phyloP scores from a whole-genome alignment of 2,797 vertebrate genomes.

The Mionectes olivaceus region DNA sequence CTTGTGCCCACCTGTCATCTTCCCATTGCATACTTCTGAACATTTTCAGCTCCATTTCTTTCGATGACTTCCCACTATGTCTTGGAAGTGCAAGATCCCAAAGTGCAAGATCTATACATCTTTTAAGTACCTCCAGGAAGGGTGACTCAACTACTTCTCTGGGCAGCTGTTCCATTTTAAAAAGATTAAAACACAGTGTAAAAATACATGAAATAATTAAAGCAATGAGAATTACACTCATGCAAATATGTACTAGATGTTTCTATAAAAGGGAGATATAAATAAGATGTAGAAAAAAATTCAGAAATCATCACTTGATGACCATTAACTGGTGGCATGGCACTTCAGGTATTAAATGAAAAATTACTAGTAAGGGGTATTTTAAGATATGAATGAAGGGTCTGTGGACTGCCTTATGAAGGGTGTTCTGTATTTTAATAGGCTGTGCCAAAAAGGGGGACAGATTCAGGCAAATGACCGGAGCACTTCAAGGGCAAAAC shows the following conservation, averaged over 20 bases:
- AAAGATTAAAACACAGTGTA: background rate
- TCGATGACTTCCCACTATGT: background rate
- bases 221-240: background rate
- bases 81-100: background rate
- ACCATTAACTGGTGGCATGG: background rate
- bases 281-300: background rate
- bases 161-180: background rate
- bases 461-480: background rate
- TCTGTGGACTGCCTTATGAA: background rate
- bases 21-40: rapidly evolving
- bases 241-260: background rate
- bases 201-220: background rate
- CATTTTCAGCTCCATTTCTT: background rate
- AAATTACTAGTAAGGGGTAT: background rate
- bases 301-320: background rate
- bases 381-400: background rate
- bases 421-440: background rate
- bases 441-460: background rate
- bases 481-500: background rate
- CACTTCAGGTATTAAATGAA: background rate
- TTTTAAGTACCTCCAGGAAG: background rate
- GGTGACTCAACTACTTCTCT: background rate
- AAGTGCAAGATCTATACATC: background rate
- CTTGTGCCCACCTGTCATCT: background rate
- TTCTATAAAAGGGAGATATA: background rate